Conservation (phyloP, 1,140 invertebrate genomes). For the Coboldia fuscipes region DNA sequence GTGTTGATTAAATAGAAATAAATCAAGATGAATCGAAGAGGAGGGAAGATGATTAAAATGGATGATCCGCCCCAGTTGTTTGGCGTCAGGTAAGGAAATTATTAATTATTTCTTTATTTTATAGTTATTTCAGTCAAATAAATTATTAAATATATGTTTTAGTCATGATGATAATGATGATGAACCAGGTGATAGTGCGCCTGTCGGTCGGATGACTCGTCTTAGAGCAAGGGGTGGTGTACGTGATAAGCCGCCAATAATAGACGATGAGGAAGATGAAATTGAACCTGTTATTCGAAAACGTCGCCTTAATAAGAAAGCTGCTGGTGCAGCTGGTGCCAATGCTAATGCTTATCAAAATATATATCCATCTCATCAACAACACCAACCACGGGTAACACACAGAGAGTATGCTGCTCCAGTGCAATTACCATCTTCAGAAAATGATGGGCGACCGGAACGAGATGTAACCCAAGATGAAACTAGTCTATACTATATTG, state of each 20-base stretch:
- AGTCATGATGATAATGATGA: slow-evolving; percentile 23
- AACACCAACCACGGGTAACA: too few species aligned
- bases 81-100: not conserved
- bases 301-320: too few species aligned
- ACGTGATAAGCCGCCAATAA: slow-evolving; percentile 19
- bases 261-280: slow-evolving; percentile 21
- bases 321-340: too few species aligned
- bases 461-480: slow-evolving; percentile 41
- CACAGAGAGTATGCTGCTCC: too few species aligned
- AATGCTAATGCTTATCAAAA: too few species aligned
- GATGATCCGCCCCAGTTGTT: slow-evolving; percentile 59
- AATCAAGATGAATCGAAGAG: slow-evolving; percentile 49
- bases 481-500: slow-evolving; percentile 58
- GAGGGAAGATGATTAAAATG: slow-evolving; percentile 76
- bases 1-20: too few species aligned
- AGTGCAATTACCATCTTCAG: too few species aligned
- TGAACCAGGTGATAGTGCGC: slow-evolving; percentile 24
- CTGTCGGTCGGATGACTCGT: slow-evolving; percentile 20
- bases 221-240: slow-evolving; percentile 23
- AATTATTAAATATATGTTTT: not conserved
- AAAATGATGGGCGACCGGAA: slow-evolving; percentile 16
- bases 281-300: slow-evolving; percentile 13
- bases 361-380: too few species aligned
- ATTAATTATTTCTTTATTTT: not conserved
- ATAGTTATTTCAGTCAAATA: not conserved